phyloP scores from a whole-genome alignment of 2,888 invertebrate genomes.

The Pseudeuparius sepicola region DNA sequence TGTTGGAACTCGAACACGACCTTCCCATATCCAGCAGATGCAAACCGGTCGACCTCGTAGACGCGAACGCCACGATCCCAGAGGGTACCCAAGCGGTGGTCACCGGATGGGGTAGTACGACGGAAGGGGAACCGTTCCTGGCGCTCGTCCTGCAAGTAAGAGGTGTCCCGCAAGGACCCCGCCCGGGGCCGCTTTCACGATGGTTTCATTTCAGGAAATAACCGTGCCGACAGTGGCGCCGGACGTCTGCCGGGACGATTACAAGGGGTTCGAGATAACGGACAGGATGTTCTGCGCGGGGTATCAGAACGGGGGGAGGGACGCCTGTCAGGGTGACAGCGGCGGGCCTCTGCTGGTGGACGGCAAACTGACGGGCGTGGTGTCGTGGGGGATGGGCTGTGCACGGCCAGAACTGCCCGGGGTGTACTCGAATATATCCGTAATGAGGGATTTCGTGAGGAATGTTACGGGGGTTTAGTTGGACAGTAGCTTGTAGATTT shows the following conservation, averaged over 20 bases:
- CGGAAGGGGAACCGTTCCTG: conserved; percentile 18
- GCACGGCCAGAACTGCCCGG: conserved; percentile 26
- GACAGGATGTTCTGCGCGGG: conserved; percentile 51
- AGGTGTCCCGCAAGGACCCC: no score
- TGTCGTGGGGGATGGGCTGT: conserved; percentile 31
- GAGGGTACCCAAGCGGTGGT: conserved; percentile 22
- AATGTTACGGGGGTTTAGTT: neutral
- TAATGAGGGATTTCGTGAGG: conserved; percentile 5
- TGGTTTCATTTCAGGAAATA: no score
- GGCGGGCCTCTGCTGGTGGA: conserved; percentile 29
- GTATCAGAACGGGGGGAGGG: conserved; percentile 44
- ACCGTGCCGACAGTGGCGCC: neutral
- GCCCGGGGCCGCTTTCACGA: no score
- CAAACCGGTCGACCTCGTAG: conserved; percentile 35
- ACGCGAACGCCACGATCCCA: no score
- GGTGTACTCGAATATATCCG: conserved; percentile 25
- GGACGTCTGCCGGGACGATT: neutral
- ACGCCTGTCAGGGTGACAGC: conserved; percentile 30
- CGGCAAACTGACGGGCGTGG: conserved; percentile 26
- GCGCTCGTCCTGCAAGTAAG: no score
- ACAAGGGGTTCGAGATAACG: neutral
- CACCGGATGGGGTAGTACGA: conserved; percentile 26
- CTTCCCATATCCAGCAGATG: no score
- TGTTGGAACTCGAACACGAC: conserved; percentile 41
- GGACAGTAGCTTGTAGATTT: no score